Evolutionary conservation across 1,140 invertebrate genomes (phyloP), one percentile per base, ranked within the genome.

Genomic region (Akabosia matsudoensis): DNA sequence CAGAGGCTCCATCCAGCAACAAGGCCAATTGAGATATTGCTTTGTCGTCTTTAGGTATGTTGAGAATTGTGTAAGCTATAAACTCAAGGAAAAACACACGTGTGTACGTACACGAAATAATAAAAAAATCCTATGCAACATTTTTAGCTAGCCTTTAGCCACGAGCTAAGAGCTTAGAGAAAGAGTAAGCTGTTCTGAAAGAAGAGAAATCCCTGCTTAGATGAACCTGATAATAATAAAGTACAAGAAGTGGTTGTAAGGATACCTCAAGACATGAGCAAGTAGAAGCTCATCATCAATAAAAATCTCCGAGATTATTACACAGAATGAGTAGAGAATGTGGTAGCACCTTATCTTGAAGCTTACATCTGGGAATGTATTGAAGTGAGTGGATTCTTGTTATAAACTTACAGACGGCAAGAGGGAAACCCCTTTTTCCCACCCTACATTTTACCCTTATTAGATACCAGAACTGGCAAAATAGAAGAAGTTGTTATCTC

Each of bases 151-250:
- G 54, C 54, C 22, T n/a, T 10, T 56, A 16, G 54, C 54, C 54
- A 56, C 54, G 54, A 56, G 54, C 54, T 56, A 24, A 45, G n/a
- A n/a, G 54, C 54, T 56, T 56, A 56, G 37, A 10, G 37, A 7
- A 10, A 18, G 7, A 45, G 18, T 45, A 45, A 45, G 37, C 37
- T 45, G 7, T 45, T 45, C 18, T 10, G 18, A 45, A 45, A 18
- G 37, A 45, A 45, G 37, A 45, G 37, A 45, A n/a, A 61, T n/a
- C 24, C 54, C 54, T 61, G 13, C 24, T 61, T 22, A 16, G 54
- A 61, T 61, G 54, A 61, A 61, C n/a, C 54, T 24, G 54, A 61
- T 61, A 61, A 61, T 61, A 61, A 61, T 61, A 22, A n/a, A 61
- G 54, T 24, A 61, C 37, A 45, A 45, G 37, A 7, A 45, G 37